A percentile compares a stretch with the other conserved stretches of the same genome.
Evolutionary conservation across 2,888 invertebrate species (phyloP).

Genomic region (Drosophila prostipennis): DNA sequence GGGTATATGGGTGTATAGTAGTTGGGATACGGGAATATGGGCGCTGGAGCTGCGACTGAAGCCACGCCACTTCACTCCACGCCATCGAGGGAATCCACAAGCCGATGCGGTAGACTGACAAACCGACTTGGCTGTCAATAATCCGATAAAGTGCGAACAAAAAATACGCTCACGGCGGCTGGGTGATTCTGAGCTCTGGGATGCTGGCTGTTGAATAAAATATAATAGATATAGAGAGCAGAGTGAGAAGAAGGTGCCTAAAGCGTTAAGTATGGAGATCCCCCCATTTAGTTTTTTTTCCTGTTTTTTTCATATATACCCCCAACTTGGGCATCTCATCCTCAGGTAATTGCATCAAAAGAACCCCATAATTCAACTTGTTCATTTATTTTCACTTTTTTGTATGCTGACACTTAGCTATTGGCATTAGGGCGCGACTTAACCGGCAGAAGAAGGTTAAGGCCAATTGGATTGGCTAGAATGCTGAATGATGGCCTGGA

Average conservation of each 20-base stretch:
- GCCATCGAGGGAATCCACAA: slow-evolving; percentile 19
- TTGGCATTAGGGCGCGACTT: slow-evolving; percentile 23
- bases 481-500: neutral
- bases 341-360: slow-evolving; percentile 43
- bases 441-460: slow-evolving; percentile 29
- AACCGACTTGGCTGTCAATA: slow-evolving; percentile 58
- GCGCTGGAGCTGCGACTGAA: slow-evolving; percentile 15
- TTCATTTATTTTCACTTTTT: slow-evolving; percentile 16
- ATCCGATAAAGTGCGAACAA: slow-evolving; percentile 64
- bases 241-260: slow-evolving; percentile 67
- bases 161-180: slow-evolving; percentile 20
- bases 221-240: neutral
- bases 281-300: neutral
- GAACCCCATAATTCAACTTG: slow-evolving; percentile 31
- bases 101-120: slow-evolving; percentile 42
- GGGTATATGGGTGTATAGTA: neutral
- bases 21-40: neutral
- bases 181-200: neutral
- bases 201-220: neutral
- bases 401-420: slow-evolving; percentile 21
- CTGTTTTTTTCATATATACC: neutral
- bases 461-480: slow-evolving; percentile 33
- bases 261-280: slow-evolving; percentile 47
- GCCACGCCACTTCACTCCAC: slow-evolving; percentile 8
- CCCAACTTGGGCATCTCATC: slow-evolving; percentile 14